phyloP scores from a whole-genome alignment of 1,140 invertebrate genomes.

The Triops cancriformis region DNA sequence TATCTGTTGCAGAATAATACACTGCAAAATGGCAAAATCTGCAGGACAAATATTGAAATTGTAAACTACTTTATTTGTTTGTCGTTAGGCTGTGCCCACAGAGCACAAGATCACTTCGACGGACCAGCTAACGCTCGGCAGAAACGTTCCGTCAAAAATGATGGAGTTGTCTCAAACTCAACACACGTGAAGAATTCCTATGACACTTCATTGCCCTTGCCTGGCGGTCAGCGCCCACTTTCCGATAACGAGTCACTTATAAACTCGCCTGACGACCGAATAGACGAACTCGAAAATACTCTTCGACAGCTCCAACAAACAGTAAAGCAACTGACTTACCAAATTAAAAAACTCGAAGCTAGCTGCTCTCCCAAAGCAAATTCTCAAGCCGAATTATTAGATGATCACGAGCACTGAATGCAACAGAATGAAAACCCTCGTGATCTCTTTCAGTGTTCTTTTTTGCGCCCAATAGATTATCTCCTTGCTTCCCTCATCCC shows the following conservation, averaged over 20 bases:
- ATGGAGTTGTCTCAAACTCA: not conserved
- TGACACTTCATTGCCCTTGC: not conserved
- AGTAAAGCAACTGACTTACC: constrained; percentile 45
- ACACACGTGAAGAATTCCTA: not conserved
- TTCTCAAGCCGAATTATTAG: not conserved
- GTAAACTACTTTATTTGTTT: not conserved
- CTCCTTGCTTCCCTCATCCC: not conserved
- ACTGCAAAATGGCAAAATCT: constrained; percentile 32
- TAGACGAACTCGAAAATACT: constrained; percentile 48
- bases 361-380: constrained; percentile 33
- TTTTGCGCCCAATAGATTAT: not conserved
- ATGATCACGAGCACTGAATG: not conserved
- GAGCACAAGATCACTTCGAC: not conserved
- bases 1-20: constrained; percentile 15
- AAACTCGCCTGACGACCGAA: constrained; percentile 33
- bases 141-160: not conserved
- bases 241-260: not conserved
- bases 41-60: not conserved
- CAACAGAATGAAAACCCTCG: not conserved
- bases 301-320: constrained; percentile 47
- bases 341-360: constrained; percentile 46
- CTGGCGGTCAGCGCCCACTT: not conserved
- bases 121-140: not conserved
- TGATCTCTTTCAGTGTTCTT: not conserved
- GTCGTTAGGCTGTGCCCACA: not conserved